Percentiles rank a stretch among this genome's conserved stretches.
Conservation (phyloP, 2,888 invertebrate species). For the Embidobia sp. region DNA sequence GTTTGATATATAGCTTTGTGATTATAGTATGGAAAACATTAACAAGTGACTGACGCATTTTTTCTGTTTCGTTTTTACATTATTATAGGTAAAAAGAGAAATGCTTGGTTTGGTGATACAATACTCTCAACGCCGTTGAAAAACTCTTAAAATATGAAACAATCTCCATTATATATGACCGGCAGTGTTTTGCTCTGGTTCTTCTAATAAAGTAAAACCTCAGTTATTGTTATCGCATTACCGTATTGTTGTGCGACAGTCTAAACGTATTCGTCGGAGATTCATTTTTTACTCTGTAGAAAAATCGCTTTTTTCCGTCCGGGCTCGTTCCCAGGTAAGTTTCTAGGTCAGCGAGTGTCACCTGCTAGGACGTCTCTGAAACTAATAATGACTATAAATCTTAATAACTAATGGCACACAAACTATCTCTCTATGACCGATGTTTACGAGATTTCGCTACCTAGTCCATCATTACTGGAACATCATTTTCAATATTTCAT, state of each 20-base stretch:
- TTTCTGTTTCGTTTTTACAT: constrained; percentile 2
- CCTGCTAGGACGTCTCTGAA: constrained; percentile 22
- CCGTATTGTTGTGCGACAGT: constrained; percentile 10
- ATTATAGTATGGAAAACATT: background rate
- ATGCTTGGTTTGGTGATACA: background rate
- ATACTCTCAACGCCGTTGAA: constrained; percentile 5
- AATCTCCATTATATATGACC: constrained; percentile 10
- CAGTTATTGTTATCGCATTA: constrained; percentile 22
- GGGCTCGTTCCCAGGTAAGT: constrained; percentile 3
- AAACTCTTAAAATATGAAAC: constrained; percentile 24
- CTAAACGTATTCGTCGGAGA: background rate
- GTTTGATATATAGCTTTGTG: background rate
- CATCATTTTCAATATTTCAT: constrained; percentile 34
- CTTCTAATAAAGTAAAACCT: constrained; percentile 19
- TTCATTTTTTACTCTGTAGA: background rate
- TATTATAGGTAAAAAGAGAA: background rate
- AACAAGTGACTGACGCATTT: background rate
- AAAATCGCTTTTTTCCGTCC: too few species aligned
- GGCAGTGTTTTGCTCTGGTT: background rate
- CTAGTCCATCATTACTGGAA: constrained; percentile 14
- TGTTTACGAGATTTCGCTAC: constrained; percentile 24
- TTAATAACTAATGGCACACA: constrained; percentile 30
- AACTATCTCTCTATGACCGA: constrained; percentile 21
- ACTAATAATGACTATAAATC: constrained; percentile 42
- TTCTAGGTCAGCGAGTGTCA: constrained; percentile 30